A percentile compares a stretch with the other conserved stretches of the same genome.
Conservation (phyloP, 2,888 invertebrate species). For the Atethmia centrago region DNA sequence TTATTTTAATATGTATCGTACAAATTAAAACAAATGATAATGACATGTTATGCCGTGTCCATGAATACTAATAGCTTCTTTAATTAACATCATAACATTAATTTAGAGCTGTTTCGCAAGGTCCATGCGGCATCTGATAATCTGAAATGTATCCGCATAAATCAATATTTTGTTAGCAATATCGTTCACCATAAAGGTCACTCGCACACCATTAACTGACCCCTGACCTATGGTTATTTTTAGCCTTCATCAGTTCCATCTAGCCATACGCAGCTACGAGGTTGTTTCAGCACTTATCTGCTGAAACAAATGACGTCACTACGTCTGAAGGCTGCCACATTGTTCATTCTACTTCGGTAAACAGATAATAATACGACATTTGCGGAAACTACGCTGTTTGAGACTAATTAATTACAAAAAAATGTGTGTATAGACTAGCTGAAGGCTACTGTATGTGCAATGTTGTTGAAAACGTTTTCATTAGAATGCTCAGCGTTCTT, state of each 20-base stretch:
- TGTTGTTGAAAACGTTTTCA: constrained; percentile 59
- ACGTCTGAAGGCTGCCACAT: constrained; percentile 79
- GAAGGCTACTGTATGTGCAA: constrained; percentile 49
- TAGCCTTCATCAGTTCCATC: constrained; percentile 81
- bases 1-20: constrained; percentile 7
- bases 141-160: constrained; percentile 42
- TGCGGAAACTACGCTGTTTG: constrained; percentile 63
- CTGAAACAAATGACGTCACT: constrained; percentile 89
- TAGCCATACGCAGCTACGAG: constrained; percentile 80
- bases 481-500: constrained; percentile 62
- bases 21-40: constrained; percentile 33
- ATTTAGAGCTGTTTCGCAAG: constrained; percentile 28
- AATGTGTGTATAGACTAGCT: constrained; percentile 45
- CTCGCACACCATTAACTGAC: constrained; percentile 74
- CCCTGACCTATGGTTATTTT: constrained; percentile 87
- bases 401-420: constrained; percentile 61
- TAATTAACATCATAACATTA: constrained; percentile 14
- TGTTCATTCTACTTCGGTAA: constrained; percentile 81
- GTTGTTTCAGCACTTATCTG: constrained; percentile 82
- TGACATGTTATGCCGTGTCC: neutral
- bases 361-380: constrained; percentile 77
- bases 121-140: constrained; percentile 33
- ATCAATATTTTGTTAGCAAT: constrained; percentile 62
- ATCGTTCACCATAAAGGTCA: constrained; percentile 62
- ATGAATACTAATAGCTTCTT: constrained; percentile 38